Conservation (phyloP, 2,888 invertebrate species). For the Phragmatobia fuliginosa region DNA sequence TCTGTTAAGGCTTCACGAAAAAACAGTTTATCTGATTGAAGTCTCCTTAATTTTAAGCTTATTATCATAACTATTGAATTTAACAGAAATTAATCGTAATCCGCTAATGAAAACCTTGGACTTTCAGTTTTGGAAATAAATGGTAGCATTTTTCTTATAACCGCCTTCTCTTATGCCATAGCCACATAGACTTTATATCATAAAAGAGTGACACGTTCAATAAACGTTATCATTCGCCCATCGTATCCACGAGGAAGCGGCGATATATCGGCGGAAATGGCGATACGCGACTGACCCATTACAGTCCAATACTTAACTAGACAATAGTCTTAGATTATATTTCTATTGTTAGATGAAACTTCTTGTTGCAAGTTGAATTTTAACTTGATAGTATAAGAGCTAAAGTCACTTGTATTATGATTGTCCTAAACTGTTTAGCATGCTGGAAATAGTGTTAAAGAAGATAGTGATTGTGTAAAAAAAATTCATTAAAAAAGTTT, state of each 20-base stretch:
- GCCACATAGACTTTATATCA: slow-evolving; percentile 13
- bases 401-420: too few relatives aligned
- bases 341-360: neutral
- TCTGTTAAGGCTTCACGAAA: too few relatives aligned
- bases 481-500: too few relatives aligned
- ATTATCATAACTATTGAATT: neutral
- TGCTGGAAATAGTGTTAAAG: too few relatives aligned
- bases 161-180: slow-evolving; percentile 13
- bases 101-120: neutral
- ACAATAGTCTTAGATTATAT: slow-evolving; percentile 5
- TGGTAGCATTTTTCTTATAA: neutral
- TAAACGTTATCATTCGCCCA: slow-evolving; percentile 48
- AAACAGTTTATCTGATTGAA: too few relatives aligned
- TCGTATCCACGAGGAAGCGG: slow-evolving; percentile 51
- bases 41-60: too few relatives aligned
- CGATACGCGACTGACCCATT: slow-evolving; percentile 42
- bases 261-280: slow-evolving; percentile 53
- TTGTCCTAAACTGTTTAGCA: too few relatives aligned
- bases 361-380: neutral
- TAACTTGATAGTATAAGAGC: neutral
- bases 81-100: neutral
- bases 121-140: neutral
- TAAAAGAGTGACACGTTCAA: slow-evolving; percentile 35
- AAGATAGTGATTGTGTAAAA: too few relatives aligned
- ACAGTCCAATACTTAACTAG: slow-evolving; percentile 18